Evolutionary conservation across 2,797 vertebrate genomes (phyloP), one percentile per base, ranked within the genome.

Genomic region (Chrysocyon brachyurus): DNA sequence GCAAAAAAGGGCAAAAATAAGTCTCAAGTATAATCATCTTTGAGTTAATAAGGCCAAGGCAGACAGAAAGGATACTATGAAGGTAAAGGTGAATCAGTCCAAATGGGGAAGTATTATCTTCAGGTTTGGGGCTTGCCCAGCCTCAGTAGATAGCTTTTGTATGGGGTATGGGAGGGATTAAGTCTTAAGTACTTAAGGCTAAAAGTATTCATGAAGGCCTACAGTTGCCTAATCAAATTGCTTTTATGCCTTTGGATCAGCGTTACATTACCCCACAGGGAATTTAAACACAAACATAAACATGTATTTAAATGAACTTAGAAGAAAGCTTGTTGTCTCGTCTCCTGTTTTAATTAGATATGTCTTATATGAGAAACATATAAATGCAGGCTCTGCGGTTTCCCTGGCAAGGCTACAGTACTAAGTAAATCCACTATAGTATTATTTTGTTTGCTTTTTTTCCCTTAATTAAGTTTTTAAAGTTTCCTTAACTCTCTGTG

Each of bases 381-480:
- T 98, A 98, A 98, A 98, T 98, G 97, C 97, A 98, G 97, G 98
- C 98, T 98, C 12, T 99, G 99, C 72, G 98, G 98, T 99, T 99
- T 98, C 96, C 96, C 98, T 98, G 98, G 98, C 98, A 97, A 96
- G 89, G 95, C 61, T 96, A 96, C 94, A 97, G 96, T 94, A 98
- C 98, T 98, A 92, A 98, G 98, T 98, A 98, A 98, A 98, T 97
- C 98, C 97, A 96, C 97, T 95, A 95, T 98, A 97, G 96, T 98
- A 98, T 98, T 98, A 98, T 99, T 99, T 98, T 98, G 98, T 98
- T 99, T 99, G 98, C 97, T 98, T 99, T 98, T 96, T 97, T 97
- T 88, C 97, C 97, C 97, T 97, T 98, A 98, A 98, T 98, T 98
- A 99, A 98, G 95, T 98, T 98, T 98, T 98, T 97, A 77, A 98